A percentile compares a stretch with the other conserved stretches of the same genome.
Conservation (phyloP, 2,797 vertebrate genomes). For the Mus minutoides region DNA sequence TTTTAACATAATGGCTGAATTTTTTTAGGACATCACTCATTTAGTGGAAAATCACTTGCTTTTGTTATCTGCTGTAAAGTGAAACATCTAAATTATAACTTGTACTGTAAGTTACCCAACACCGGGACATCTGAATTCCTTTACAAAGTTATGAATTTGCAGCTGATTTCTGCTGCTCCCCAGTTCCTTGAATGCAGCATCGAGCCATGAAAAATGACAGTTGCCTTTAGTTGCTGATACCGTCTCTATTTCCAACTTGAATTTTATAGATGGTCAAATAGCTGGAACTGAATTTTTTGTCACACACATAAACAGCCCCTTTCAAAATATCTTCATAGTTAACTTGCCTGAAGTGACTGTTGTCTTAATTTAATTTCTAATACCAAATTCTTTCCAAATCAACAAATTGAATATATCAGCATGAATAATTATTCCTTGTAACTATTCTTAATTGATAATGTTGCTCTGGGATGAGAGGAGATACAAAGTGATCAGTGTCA, state of each 20-base stretch:
- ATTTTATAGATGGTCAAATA: not conserved
- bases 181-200: not conserved
- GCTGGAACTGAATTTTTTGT: not conserved
- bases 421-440: constrained; percentile 45
- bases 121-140: not conserved
- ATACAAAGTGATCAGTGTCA: constrained; percentile 23
- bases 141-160: not conserved
- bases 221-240: not conserved
- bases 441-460: constrained; percentile 51
- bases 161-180: not conserved
- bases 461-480: not conserved
- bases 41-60: not conserved
- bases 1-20: not conserved
- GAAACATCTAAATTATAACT: not conserved
- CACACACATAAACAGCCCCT: not conserved
- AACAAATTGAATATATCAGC: constrained; percentile 5
- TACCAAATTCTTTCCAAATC: constrained; percentile 10
- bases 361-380: constrained; percentile 15
- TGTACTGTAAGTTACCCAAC: not conserved
- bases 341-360: not conserved
- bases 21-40: not conserved
- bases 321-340: constrained; percentile 16
- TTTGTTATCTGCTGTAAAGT: not conserved
- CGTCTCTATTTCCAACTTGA: not conserved
- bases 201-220: not conserved